These are phyloP conservation scores for Drosophila austrosaltans DNA, from an alignment of 2,888 invertebrate genomes.

Conservation along the genomic window DNA sequence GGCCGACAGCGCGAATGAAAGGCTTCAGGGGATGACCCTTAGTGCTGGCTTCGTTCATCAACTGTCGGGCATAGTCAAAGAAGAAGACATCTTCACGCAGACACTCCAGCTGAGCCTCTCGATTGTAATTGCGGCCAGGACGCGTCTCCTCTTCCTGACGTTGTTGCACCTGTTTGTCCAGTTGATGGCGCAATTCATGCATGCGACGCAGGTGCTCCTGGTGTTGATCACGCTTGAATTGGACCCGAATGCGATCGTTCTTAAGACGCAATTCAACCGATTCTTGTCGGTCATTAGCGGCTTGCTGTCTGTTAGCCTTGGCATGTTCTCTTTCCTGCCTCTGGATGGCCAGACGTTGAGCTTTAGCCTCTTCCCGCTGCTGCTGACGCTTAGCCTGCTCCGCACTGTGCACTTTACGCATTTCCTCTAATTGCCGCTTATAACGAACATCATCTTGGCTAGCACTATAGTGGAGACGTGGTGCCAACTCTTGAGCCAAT, in stretches of 20 bases:
- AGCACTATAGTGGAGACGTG: slow-evolving; percentile 83
- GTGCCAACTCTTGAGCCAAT: slow-evolving; percentile 84
- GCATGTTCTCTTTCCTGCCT: slow-evolving; percentile 69
- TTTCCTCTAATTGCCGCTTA: slow-evolving; percentile 84
- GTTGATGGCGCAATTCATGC: slow-evolving; percentile 48
- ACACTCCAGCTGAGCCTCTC: slow-evolving; percentile 59
- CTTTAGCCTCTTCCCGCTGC: slow-evolving; percentile 69
- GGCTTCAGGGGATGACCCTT: slow-evolving; percentile 74
- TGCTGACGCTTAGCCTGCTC: slow-evolving; percentile 78
- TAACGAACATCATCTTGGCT: slow-evolving; percentile 84
- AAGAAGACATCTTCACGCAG: slow-evolving; percentile 69
- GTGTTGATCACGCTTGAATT: slow-evolving; percentile 56
- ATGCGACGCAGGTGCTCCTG: slow-evolving; percentile 53
- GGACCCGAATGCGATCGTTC: slow-evolving; percentile 57
- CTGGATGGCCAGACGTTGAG: slow-evolving; percentile 76
- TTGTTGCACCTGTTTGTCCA: slow-evolving; percentile 67
- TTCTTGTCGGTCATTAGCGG: slow-evolving; percentile 62
- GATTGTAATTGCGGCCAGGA: slow-evolving; percentile 65
- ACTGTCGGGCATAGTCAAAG: slow-evolving; percentile 62
- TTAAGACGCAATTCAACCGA: slow-evolving; percentile 76
- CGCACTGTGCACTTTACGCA: slow-evolving; percentile 81
- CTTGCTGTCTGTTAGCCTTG: slow-evolving; percentile 55
- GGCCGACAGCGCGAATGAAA: slow-evolving; percentile 66
- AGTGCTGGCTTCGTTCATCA: slow-evolving; percentile 60
- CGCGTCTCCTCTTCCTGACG: slow-evolving; percentile 62